Base-by-base conservation (phyloP, 2,888 invertebrate genomes). In the Blastobasis adustella region DNA sequence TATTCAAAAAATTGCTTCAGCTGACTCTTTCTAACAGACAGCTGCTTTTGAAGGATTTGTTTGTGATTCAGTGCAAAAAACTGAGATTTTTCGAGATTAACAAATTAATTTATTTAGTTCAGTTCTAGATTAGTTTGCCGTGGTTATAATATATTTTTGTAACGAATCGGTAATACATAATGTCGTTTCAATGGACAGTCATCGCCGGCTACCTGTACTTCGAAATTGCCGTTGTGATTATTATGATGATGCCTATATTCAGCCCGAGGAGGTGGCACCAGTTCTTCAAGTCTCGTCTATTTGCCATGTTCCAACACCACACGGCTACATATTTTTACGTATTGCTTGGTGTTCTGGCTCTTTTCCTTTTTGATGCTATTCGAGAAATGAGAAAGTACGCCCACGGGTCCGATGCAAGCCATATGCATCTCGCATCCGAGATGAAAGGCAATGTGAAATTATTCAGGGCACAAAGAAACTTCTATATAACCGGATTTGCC, bases 151-250 rank as follows among this genome's bases (percentile, higher is more conserved):
- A 23, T 23, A 23, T 23, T 23, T 23, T 23, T 23, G 23, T n/a
- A 23, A 23, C n/a, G 4, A 10, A 10, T 23, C 7, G 23, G 37
- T 36, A 36, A 9, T 37, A 42, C 53, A 89, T 63, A 54, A 95
- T 95, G 95, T 93, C 93, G 76, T 85, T 95, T 55, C 94, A 95
- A 73, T 95, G 95, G 95, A 93, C 93, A 9, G 83, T 94, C 50
- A 91, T 94, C 49, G 94, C 95, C 54, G 90, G 90, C 42, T 93
- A 93, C 73, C 86, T 95, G 39, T 95, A 95, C 73, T 79, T 89
- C 23, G 94, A 95, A 82, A 90, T 95, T 52, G 90, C 77, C 7
- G 62, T 93, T 37, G 90, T 93, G 6, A 69, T 91, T 39, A 68
- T 94, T 6, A 86, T 95, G 60, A 87, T 94, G 53, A 67, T 94